Percentiles rank a stretch among this genome's conserved stretches.
phyloP scores from a whole-genome alignment of 2,888 invertebrate genomes.

The Lepas anatifera region DNA sequence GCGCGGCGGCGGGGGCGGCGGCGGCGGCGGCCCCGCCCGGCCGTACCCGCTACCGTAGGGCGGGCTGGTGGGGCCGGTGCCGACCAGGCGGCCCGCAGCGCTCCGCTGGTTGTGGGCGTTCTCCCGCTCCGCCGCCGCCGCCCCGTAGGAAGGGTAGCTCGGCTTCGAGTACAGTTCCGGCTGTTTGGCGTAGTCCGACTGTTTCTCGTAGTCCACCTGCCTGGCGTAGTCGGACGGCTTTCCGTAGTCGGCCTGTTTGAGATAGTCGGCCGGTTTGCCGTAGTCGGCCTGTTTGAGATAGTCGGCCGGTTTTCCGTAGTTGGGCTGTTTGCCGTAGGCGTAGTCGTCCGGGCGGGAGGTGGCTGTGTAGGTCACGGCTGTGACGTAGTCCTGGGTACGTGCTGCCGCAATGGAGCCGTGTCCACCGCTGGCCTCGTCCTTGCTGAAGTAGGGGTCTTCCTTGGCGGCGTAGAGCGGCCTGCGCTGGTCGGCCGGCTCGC shows the following conservation, averaged over 20 bases:
- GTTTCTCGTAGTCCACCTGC: no score
- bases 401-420: no score
- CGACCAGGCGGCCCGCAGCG: not conserved
- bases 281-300: no score
- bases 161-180: slow-evolving; percentile 2
- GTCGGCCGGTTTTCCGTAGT: no score
- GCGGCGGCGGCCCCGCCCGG: not conserved
- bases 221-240: no score
- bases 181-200: not conserved
- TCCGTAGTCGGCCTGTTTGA: no score
- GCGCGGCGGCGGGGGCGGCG: not conserved
- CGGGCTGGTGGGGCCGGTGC: not conserved
- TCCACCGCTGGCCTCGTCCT: not conserved
- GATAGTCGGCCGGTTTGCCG: no score
- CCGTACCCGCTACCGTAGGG: not conserved
- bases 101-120: slow-evolving; percentile 10
- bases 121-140: not conserved
- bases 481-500: not conserved
- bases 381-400: not conserved
- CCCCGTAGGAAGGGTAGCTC: not conserved
- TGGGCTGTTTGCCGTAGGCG: not conserved
- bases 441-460: not conserved
- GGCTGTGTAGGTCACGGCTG: not conserved
- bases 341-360: not conserved
- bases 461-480: not conserved